Evolutionary conservation across 2,888 invertebrate species (phyloP), one percentile per base, ranked within the genome.

Genomic region (Ptilodon capucinus): DNA sequence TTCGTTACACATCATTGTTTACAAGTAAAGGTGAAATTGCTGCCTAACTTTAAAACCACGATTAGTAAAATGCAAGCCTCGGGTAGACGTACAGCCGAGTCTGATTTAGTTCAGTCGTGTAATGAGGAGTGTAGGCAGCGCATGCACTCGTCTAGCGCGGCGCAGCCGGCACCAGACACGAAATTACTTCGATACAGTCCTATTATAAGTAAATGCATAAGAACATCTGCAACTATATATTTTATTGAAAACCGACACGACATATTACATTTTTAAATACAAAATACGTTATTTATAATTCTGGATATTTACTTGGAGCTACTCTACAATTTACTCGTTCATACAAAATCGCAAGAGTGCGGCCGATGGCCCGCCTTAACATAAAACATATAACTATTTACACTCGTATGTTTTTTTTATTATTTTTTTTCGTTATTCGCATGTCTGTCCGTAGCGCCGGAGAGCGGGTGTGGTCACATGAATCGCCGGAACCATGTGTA

Each of bases 191-290:
- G 54, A 68, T 66, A 69, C 65, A 64, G 64, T 57, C 61, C 60
- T 64, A n/a, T n/a, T n/a, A n/a, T n/a, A 62, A 60, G 60, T 66
- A 68, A 72, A 71, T 72, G 71, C 73, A 66, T 64, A 64, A 63
- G 59, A 65, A 65, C 57, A 54, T 57, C 57, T 60, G 60, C 64
- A 65, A 62, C 60, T 57, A 59, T 53, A 60, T 60, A 60, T 46
- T 56, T 48, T 56, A 40, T 48, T 40, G 53, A 54, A 56, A 66
- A 57, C 64, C 64, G 67, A 66, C 60, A 64, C 68, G 58, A 51
- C 55, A 68, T 66, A 69, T 34, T 64, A 67, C 60, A 60, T 58
- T 54, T 59, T 59, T 59, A 68, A 74, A 68, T 72, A 71, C 59
- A 70, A 71, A 75, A 74, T 61, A 68, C 61, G 59, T 63, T 64